Evolutionary conservation across 2,888 invertebrate genomes (phyloP).

Genomic region (Drosophila birchii): DNA sequence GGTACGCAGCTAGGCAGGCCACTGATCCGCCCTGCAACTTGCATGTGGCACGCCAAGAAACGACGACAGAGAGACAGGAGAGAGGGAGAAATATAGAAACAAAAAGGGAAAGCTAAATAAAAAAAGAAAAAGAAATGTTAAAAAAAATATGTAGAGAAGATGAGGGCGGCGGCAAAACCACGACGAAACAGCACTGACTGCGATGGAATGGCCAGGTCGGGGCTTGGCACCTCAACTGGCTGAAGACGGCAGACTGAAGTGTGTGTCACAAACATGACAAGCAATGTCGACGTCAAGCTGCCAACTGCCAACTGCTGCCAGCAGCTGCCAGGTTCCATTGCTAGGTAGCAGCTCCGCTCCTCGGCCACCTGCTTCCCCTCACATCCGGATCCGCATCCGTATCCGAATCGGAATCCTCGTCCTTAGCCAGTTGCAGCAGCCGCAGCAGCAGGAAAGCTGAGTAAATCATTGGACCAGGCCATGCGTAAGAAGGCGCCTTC

Average conservation of each 20-base stretch:
- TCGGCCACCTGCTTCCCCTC: conserved; percentile 19
- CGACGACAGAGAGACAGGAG: background rate
- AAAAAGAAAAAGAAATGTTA: conserved; percentile 14
- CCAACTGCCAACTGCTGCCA: conserved; percentile 54
- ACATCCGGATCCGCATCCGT: conserved; percentile 1
- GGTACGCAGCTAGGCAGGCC: conserved; percentile 24
- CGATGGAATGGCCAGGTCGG: conserved; percentile 23
- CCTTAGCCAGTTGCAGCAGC: conserved; percentile 26
- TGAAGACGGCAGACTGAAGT: conserved; percentile 66
- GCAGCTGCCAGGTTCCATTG: conserved; percentile 38
- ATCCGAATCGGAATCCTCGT: background rate
- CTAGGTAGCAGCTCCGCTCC: conserved; percentile 6
- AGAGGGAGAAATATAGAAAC: conserved; percentile 20
- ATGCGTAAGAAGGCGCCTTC: conserved; percentile 48
- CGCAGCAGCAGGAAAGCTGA: conserved; percentile 40
- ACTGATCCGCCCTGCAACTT: conserved; percentile 31
- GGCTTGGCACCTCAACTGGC: conserved; percentile 44
- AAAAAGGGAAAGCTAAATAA: conserved; percentile 12
- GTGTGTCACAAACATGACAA: conserved; percentile 80
- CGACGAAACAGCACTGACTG: conserved; percentile 31
- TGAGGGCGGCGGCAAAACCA: conserved; percentile 24
- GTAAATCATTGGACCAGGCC: conserved; percentile 73
- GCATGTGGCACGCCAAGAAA: conserved; percentile 67
- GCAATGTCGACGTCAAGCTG: conserved; percentile 70
- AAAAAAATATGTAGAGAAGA: conserved; percentile 23